Conservation (phyloP, 2,888 invertebrate species). For the Choreutis nemorana region DNA sequence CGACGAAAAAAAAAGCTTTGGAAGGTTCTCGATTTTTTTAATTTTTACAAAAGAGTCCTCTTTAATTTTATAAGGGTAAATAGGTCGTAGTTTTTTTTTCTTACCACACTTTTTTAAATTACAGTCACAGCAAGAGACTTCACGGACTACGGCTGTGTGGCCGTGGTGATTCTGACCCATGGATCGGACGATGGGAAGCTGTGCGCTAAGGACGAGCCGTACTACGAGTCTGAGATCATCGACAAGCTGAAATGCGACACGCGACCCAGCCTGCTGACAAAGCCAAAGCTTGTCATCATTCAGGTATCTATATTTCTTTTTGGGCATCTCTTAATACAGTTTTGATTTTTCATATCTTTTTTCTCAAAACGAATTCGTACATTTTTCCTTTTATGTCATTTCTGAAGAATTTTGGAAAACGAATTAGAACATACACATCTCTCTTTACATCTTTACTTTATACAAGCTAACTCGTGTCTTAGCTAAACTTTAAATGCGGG, state of each 20-base stretch:
- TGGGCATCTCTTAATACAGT: neutral
- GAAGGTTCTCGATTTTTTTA: too few species aligned
- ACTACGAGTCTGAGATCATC: slow-evolving; percentile 37
- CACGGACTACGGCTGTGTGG: slow-evolving; percentile 42
- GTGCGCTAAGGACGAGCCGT: slow-evolving; percentile 31
- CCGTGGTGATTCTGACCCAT: slow-evolving; percentile 38
- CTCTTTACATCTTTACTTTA: too few species aligned
- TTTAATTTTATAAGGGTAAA: too few species aligned
- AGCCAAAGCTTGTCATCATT: slow-evolving; percentile 40
- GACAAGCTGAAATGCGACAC: slow-evolving; percentile 32
- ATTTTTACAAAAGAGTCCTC: too few species aligned
- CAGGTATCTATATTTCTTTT: slow-evolving; percentile 26
- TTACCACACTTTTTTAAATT: slow-evolving; percentile 7
- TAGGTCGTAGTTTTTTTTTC: slow-evolving; percentile 9
- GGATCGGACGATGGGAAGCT: slow-evolving; percentile 33
- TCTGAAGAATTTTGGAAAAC: too few species aligned
- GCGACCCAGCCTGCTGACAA: slow-evolving; percentile 35
- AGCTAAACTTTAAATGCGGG: too few species aligned
- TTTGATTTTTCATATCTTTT: neutral
- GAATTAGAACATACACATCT: too few species aligned
- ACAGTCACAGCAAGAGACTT: slow-evolving; percentile 26
- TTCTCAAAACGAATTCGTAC: too few species aligned
- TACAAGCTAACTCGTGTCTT: too few species aligned
- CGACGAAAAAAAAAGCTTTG: too few species aligned
- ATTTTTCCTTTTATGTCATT: too few species aligned